Percentiles rank a stretch among this genome's conserved stretches.
These are phyloP conservation scores for Eriocheir sinensis DNA, from an alignment of 1,140 invertebrate genomes.

Conservation along the genomic window DNA sequence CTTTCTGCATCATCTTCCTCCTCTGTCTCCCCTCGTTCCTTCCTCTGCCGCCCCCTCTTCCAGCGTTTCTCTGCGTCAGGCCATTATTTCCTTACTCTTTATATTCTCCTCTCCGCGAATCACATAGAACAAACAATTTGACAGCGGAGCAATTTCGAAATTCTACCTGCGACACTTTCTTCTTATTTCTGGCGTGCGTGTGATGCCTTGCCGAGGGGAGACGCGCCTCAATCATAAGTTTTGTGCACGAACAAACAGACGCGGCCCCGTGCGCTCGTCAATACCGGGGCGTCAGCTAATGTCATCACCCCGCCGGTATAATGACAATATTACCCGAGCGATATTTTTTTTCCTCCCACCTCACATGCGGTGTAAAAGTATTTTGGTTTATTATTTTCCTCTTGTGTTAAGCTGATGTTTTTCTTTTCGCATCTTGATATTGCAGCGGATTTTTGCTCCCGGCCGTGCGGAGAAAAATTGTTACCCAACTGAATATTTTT, in stretches of 20 bases:
- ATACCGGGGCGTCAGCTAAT: neutral
- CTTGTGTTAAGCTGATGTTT: conserved; percentile 13
- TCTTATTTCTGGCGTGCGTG: conserved; percentile 13
- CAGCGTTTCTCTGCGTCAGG: neutral
- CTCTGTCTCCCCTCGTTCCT: neutral
- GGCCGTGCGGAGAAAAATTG: neutral
- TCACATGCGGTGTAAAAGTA: conserved; percentile 10
- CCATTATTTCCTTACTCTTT: conserved; percentile 25
- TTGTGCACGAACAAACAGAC: conserved; percentile 10
- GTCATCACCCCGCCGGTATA: conserved; percentile 10
- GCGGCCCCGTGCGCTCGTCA: conserved; percentile 6
- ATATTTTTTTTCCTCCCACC: neutral
- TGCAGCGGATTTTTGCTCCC: neutral
- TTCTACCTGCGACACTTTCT: conserved; percentile 13
- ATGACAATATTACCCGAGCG: conserved; percentile 15
- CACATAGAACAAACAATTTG: conserved; percentile 25
- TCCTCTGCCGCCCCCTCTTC: neutral
- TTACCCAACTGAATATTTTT: neutral
- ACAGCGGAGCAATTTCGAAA: conserved; percentile 23
- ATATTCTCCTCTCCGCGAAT: conserved; percentile 13
- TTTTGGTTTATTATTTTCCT: neutral
- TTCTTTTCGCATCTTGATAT: conserved; percentile 8
- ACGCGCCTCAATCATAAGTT: conserved; percentile 23
- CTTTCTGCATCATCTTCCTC: neutral
- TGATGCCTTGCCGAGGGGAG: conserved; percentile 18